These are phyloP conservation scores for Sarcophaga bullata DNA, from an alignment of 1,140 invertebrate genomes.

Conservation along the genomic window DNA sequence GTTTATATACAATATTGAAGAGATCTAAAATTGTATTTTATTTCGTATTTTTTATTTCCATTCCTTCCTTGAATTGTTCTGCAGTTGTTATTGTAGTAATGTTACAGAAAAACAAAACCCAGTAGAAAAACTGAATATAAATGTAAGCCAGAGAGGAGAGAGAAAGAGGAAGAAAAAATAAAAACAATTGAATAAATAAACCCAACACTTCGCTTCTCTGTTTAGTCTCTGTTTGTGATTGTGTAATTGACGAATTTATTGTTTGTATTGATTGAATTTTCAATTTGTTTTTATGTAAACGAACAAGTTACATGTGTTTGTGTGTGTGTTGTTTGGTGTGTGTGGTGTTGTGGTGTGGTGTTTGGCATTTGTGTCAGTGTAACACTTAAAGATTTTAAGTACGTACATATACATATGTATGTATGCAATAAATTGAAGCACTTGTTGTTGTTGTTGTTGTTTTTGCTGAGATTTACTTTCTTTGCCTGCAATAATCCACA, in stretches of 20 bases:
- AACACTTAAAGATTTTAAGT: neutral
- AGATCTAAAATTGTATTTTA: constrained; percentile 22
- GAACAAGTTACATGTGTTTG: neutral
- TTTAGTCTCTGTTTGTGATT: constrained; percentile 27
- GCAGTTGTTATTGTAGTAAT: neutral
- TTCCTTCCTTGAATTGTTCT: neutral
- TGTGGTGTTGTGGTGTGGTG: neutral
- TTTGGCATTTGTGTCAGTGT: neutral
- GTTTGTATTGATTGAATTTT: constrained; percentile 44
- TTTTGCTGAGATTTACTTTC: too few relatives aligned
- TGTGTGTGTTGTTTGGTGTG: neutral
- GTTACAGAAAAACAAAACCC: neutral
- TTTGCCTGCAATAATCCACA: too few relatives aligned
- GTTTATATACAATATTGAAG: neutral
- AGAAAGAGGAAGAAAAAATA: too few relatives aligned
- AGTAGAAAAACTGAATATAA: too few relatives aligned
- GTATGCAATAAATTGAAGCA: neutral
- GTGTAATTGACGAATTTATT: constrained; percentile 43
- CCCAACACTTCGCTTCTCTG: neutral
- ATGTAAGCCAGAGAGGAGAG: too few relatives aligned
- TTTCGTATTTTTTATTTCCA: neutral
- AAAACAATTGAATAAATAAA: too few relatives aligned
- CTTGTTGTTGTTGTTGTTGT: neutral
- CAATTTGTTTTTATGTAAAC: constrained; percentile 5
- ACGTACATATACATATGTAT: too few relatives aligned